Percentiles rank a stretch among this genome's conserved stretches.
Conservation (phyloP, 2,797 vertebrate species). For the Coracias cyanogaster region DNA sequence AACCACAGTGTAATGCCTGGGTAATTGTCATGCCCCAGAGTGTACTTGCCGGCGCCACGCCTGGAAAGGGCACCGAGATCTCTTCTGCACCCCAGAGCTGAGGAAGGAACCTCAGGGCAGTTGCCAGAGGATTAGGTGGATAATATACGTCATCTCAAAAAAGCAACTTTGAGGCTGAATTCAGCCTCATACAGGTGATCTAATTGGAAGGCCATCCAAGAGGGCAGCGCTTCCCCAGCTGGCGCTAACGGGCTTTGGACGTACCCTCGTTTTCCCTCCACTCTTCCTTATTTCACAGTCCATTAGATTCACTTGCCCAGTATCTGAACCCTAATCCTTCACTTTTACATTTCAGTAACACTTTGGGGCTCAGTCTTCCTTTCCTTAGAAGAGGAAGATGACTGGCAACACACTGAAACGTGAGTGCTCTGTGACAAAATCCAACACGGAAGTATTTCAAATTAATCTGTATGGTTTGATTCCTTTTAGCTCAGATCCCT, state of each 20-base stretch:
- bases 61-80: neutral
- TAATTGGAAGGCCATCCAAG: neutral
- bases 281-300: neutral
- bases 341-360: neutral
- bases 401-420: neutral
- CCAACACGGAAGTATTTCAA: neutral
- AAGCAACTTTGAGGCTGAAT: neutral
- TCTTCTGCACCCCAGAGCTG: neutral
- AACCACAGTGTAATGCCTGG: constrained; percentile 27
- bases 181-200: neutral
- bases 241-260: neutral
- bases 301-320: neutral
- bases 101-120: neutral
- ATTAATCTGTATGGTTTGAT: neutral
- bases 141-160: neutral
- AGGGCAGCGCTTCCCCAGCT: neutral
- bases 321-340: neutral
- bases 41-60: neutral
- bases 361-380: neutral
- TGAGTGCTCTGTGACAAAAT: neutral
- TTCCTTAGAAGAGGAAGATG: neutral
- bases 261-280: fast-evolving
- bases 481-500: neutral
- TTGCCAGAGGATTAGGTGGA: neutral
- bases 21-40: constrained; percentile 27